Evolutionary conservation across 2,888 invertebrate species (phyloP).

Genomic region (Phaedon cochleariae): DNA sequence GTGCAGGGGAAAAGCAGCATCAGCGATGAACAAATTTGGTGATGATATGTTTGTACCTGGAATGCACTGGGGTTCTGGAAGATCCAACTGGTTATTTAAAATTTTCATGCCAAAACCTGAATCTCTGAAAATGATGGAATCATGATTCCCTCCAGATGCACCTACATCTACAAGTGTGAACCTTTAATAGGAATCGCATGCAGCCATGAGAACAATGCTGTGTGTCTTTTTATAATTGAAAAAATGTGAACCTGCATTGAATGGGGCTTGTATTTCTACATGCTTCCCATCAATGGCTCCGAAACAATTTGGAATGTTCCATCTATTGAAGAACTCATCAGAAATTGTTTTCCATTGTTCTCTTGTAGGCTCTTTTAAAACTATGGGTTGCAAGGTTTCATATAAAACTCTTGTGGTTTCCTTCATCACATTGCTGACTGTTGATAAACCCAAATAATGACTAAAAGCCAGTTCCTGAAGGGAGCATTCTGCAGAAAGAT

Average conservation of each 20-base stretch:
- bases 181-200: conserved; percentile 47
- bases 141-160: conserved; percentile 47
- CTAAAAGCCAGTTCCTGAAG: conserved; percentile 26
- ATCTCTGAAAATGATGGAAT: conserved; percentile 41
- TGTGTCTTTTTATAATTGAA: conserved; percentile 51
- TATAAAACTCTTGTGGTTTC: conserved; percentile 10
- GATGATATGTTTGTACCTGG: conserved; percentile 8
- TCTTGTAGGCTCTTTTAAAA: not conserved
- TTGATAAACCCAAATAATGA: conserved; percentile 19
- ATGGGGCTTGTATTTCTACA: conserved; percentile 43
- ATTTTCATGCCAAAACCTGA: conserved; percentile 19
- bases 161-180: conserved; percentile 51
- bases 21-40: conserved; percentile 26
- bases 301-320: conserved; percentile 17
- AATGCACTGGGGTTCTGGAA: conserved; percentile 5
- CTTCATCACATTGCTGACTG: conserved; percentile 18
- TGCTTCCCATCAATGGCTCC: conserved; percentile 27
- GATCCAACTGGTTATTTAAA: not conserved
- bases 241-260: conserved; percentile 44
- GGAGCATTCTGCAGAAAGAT: conserved; percentile 27
- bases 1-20: conserved; percentile 30
- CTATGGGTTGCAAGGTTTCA: not conserved
- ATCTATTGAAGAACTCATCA: not conserved
- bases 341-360: conserved; percentile 4
- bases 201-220: conserved; percentile 43